Conservation (phyloP, 2,888 invertebrate genomes). For the Platypus cylindrus region DNA sequence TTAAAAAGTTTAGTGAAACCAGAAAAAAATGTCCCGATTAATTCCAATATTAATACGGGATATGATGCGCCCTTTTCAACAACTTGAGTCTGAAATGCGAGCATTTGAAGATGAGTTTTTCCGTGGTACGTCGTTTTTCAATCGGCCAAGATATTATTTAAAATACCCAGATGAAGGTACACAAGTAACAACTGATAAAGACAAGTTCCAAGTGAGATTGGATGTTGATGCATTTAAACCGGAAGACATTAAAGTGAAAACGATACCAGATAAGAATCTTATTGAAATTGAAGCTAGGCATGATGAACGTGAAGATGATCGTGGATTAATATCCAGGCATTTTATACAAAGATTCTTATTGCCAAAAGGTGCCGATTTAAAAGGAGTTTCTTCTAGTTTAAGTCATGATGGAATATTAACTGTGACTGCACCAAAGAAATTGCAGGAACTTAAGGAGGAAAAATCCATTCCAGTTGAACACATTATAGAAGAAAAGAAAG, state of each 20-base stretch:
- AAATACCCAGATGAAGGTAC: slow-evolving; percentile 31
- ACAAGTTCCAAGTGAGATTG: slow-evolving; percentile 57
- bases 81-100: slow-evolving; percentile 25
- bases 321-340: slow-evolving; percentile 62
- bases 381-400: slow-evolving; percentile 57
- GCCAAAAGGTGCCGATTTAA: slow-evolving; percentile 63
- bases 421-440: slow-evolving; percentile 48
- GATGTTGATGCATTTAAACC: slow-evolving; percentile 69
- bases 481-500: slow-evolving; percentile 9
- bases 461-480: slow-evolving; percentile 19
- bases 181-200: slow-evolving; percentile 45
- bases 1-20: too few species aligned
- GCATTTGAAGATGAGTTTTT: slow-evolving; percentile 20
- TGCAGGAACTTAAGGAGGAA: slow-evolving; percentile 20
- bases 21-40: slow-evolving; percentile 23
- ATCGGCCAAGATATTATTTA: slow-evolving; percentile 15
- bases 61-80: slow-evolving; percentile 22
- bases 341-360: slow-evolving; percentile 63
- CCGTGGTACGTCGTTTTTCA: slow-evolving; percentile 13
- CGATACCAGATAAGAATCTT: slow-evolving; percentile 47
- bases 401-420: slow-evolving; percentile 65
- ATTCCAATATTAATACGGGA: slow-evolving; percentile 23
- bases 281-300: slow-evolving; percentile 66
- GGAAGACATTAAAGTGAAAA: slow-evolving; percentile 65
- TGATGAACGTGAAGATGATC: slow-evolving; percentile 61